Conservation (phyloP, 2,113 vertebrate species). For the Elgaria multicarinata region DNA sequence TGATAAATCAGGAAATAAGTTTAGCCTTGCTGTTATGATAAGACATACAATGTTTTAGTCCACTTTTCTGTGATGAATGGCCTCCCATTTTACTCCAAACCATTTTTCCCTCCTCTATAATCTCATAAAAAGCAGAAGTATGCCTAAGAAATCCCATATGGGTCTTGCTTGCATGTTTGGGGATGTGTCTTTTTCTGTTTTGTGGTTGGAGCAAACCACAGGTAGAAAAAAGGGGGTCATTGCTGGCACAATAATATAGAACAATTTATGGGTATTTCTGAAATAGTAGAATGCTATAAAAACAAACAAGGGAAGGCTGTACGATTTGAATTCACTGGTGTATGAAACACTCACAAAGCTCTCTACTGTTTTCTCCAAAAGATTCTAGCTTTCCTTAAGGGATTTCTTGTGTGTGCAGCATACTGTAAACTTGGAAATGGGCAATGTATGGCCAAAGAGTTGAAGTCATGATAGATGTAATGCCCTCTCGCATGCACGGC, state of each 20-base stretch:
- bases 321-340: conserved; percentile 39
- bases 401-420: neutral
- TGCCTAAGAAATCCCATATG: conserved; percentile 45
- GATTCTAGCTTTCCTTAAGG: conserved; percentile 19
- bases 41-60: conserved; percentile 8
- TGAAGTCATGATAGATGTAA: conserved; percentile 1
- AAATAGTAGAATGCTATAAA: conserved; percentile 46
- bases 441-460: neutral
- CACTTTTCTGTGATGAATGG: neutral
- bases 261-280: conserved; percentile 57
- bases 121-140: conserved; percentile 24
- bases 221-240: neutral
- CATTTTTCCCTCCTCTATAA: neutral
- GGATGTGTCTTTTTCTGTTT: conserved; percentile 39
- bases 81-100: neutral
- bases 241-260: conserved; percentile 21
- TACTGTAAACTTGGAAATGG: neutral
- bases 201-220: conserved; percentile 50
- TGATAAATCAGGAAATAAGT: neutral
- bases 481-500: neutral
- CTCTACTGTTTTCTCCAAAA: conserved; percentile 26
- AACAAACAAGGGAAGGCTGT: conserved; percentile 27
- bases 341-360: conserved; percentile 26
- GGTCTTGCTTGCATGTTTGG: conserved; percentile 22
- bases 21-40: neutral